phyloP scores from a whole-genome alignment of 1,140 invertebrate genomes.

The Forficula auricularia region DNA sequence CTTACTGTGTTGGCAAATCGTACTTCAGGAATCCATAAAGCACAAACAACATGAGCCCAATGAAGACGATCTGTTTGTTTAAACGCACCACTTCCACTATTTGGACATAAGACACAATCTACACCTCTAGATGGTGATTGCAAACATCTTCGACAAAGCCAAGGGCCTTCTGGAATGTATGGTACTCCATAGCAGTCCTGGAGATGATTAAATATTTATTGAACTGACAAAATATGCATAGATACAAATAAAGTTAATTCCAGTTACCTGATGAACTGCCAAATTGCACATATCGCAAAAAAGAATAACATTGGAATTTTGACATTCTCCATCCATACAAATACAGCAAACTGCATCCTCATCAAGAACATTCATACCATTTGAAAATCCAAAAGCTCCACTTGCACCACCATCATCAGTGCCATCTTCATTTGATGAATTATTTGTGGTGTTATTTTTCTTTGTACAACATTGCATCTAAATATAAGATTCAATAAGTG shows the following conservation, averaged over 20 bases:
- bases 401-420: conserved; percentile 17
- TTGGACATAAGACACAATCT: conserved; percentile 93
- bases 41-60: conserved; percentile 98
- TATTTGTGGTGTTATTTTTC: conserved; percentile 1
- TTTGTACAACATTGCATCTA: no score
- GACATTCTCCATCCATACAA: conserved; percentile 86
- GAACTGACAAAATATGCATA: neutral
- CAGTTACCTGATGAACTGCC: conserved; percentile 71
- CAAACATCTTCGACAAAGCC: conserved; percentile 86
- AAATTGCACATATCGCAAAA: conserved; percentile 99
- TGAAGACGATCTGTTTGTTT: conserved; percentile 92
- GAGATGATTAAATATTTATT: conserved; percentile 8
- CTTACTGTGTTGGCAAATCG: conserved; percentile 82
- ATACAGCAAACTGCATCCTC: conserved; percentile 98
- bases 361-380: conserved; percentile 60
- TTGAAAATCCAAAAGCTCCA: no score
- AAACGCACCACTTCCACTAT: conserved; percentile 85
- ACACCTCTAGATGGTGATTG: conserved; percentile 90
- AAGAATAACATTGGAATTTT: conserved; percentile 87
- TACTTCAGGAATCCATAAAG: conserved; percentile 97
- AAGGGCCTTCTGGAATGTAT: conserved; percentile 97
- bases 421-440: neutral
- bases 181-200: conserved; percentile 96
- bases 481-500: no score
- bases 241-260: neutral